Percentiles rank a stretch among this genome's conserved stretches.
These are phyloP conservation scores for Rhinella marina DNA, from an alignment of 2,797 vertebrate species.

Conservation along the genomic window DNA sequence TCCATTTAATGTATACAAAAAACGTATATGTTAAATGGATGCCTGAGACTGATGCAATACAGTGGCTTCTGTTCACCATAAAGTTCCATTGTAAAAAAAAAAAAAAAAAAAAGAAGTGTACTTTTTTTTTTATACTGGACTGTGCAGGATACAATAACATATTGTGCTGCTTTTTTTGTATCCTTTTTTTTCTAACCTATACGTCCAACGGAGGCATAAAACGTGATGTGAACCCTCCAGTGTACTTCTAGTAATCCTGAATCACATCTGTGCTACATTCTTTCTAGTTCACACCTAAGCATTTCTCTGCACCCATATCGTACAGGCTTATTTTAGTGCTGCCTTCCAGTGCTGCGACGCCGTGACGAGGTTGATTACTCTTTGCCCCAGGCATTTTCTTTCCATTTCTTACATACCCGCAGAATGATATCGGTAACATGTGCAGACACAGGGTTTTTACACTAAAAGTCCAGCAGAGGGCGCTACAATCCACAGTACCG, in stretches of 20 bases:
- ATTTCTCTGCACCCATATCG: background rate
- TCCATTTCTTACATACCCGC: background rate
- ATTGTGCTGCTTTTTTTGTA: too few species aligned
- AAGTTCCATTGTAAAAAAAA: too few species aligned
- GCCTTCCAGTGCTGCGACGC: background rate
- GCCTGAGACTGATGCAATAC: too few species aligned
- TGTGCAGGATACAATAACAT: too few species aligned
- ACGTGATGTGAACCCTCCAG: background rate
- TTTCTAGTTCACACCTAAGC: background rate
- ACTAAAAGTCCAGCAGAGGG: conserved; percentile 34
- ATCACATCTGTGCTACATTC: background rate
- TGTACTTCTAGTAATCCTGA: background rate
- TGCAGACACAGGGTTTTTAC: background rate
- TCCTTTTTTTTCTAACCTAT: too few species aligned
- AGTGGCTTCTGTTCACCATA: too few species aligned
- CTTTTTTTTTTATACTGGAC: too few species aligned
- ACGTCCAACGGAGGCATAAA: too few species aligned
- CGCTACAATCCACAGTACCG: conserved; percentile 20
- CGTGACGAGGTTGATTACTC: background rate
- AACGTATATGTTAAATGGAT: too few species aligned
- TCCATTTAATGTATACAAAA: too few species aligned
- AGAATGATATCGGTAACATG: background rate
- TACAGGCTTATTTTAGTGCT: background rate
- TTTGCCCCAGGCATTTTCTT: background rate
- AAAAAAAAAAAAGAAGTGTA: too few species aligned